Evolutionary conservation across 2,888 invertebrate genomes (phyloP).

Genomic region (Drosophila koepferae): DNA sequence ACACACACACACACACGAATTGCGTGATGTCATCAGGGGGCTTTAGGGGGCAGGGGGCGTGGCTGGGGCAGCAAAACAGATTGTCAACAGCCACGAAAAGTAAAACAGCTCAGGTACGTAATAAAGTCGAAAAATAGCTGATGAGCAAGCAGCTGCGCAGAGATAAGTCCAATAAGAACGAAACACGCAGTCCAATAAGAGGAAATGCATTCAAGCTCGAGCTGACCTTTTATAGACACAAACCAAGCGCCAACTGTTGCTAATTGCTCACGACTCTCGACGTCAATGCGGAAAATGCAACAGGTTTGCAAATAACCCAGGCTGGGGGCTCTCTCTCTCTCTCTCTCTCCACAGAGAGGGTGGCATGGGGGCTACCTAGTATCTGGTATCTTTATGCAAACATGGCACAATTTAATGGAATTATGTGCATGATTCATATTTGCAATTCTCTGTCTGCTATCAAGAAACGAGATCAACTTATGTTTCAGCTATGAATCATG

Average conservation of each 20-base stretch:
- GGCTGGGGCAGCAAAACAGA: slow-evolving; percentile 26
- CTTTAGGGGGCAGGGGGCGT: background rate
- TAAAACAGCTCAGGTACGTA: slow-evolving; percentile 38
- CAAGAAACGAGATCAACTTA: slow-evolving; percentile 51
- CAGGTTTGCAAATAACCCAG: slow-evolving; percentile 55
- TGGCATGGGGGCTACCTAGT: background rate
- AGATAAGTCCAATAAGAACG: slow-evolving; percentile 42
- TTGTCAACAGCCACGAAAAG: slow-evolving; percentile 52
- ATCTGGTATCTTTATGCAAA: slow-evolving; percentile 35
- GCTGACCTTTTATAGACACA: slow-evolving; percentile 54
- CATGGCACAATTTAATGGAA: slow-evolving; percentile 35
- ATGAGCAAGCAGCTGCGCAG: slow-evolving; percentile 22
- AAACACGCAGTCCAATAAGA: background rate
- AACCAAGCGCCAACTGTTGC: slow-evolving; percentile 47
- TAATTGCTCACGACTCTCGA: slow-evolving; percentile 67
- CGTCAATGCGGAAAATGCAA: slow-evolving; percentile 73
- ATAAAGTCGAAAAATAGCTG: slow-evolving; percentile 45
- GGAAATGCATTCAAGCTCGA: slow-evolving; percentile 20
- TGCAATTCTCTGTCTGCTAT: slow-evolving; percentile 8
- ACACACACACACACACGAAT: slow-evolving; percentile 9
- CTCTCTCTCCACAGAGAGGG: background rate
- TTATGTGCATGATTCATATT: slow-evolving; percentile 58
- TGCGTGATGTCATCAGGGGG: slow-evolving; percentile 57
- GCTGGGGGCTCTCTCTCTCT: background rate
- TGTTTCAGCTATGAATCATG: slow-evolving; percentile 34